Base-by-base conservation (phyloP, 1,140 invertebrate genomes). In the Amphibalanus amphitrite region DNA sequence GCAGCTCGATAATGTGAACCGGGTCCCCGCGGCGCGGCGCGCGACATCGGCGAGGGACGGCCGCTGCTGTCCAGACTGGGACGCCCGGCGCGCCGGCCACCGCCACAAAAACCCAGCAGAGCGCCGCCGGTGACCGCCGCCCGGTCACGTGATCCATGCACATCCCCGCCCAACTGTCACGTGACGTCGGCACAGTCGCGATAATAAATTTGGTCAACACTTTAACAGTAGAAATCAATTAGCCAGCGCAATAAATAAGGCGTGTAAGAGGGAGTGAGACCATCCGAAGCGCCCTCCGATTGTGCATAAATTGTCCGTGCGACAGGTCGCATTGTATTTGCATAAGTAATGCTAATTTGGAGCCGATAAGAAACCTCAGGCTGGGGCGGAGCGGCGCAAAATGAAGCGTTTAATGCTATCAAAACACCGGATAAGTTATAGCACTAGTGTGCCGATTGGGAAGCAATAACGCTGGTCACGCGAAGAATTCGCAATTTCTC, bases 161-260 rank as follows among this genome's bases (percentile, higher is more conserved):
- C 10, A 59, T 23, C 13, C 47, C 47, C 13, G 47, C 47, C 47
- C 20, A 23, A 20, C 20, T 59, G 47, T 59, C 47, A 59, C 47
- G 47, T 59, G 47, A 59, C 47, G 47, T 13, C 47, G 47, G 13
- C 47, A 23, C 47, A 59, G 6, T 59, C 47, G 3, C 10, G 47
- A 59, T 59, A 59, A 59, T 59, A 59, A 59, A 59, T 59, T 59
- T 59, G 47, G 47, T 59, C 47, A 59, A 59, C 47, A 59, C 47
- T 59, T 59, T 59, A 67, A 67, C 65, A 67, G 65, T 67, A 28
- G 28, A 67, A 67, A 28, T 67, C 65, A 67, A 67, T 67, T 67
- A 67, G 65, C 26, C n/a, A 67, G 65, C 28, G 65, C 65, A 26
- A 67, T 67, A 67, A 67, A 67, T 67, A 59, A 59, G 47, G 47